Evolutionary conservation across 37 sponge, comb jelly and placozoan genomes (phyloP).

Genomic region (Bolinopsis microptera): DNA sequence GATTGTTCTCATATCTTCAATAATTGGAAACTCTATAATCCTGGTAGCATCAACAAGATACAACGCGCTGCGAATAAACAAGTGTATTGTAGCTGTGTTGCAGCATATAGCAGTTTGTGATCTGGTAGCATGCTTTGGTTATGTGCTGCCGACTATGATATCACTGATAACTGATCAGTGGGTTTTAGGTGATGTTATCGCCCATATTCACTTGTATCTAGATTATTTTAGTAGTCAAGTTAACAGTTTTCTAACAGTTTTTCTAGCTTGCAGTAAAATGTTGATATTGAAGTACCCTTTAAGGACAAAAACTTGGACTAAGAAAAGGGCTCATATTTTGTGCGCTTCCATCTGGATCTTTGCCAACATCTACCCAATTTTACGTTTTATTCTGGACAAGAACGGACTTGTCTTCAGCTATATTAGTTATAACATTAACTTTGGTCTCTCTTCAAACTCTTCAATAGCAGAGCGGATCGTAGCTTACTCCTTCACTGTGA

Average conservation of each 20-base stretch:
- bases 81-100: not conserved
- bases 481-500: not conserved
- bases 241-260: not conserved
- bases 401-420: slow-evolving; percentile 32
- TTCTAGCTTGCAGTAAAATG: slow-evolving; percentile 14
- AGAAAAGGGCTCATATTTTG: not conserved
- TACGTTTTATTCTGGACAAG: not conserved
- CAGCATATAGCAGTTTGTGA: slow-evolving; percentile 10
- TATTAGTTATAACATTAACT: slow-evolving; percentile 23
- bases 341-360: not conserved
- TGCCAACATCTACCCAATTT: not conserved
- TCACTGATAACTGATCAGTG: slow-evolving; percentile 1
- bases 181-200: not conserved
- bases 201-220: not conserved
- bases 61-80: not conserved
- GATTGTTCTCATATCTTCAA: not conserved
- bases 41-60: not conserved
- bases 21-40: slow-evolving; percentile 3
- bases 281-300: not conserved
- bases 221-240: not conserved
- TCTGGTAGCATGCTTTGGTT: not conserved
- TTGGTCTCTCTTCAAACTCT: not conserved
- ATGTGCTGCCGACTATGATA: not conserved
- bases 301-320: not conserved
- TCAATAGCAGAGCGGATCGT: too few relatives aligned